Percentiles rank a stretch among this genome's conserved stretches.
Conservation (phyloP, 2,888 invertebrate species). For the Melipona bicolor region DNA sequence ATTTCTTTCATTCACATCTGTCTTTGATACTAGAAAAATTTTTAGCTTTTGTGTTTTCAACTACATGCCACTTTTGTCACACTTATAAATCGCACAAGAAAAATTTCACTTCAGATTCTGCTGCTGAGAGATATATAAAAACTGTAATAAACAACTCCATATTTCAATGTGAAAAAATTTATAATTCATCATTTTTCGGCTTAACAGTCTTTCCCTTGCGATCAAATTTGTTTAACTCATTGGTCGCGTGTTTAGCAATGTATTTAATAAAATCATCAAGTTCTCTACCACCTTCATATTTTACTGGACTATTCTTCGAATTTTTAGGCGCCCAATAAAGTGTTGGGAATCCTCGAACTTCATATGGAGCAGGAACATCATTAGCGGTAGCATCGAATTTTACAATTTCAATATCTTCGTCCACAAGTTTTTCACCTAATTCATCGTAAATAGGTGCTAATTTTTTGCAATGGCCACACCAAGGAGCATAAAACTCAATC, state of each 20-base stretch:
- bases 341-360: conserved; percentile 99
- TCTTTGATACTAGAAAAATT: conserved; percentile 39
- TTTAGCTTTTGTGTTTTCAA: conserved; percentile 28
- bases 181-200: conserved; percentile 86
- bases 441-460: conserved; percentile 97
- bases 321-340: conserved; percentile 97
- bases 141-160: conserved; percentile 46
- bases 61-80: conserved; percentile 26
- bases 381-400: conserved; percentile 99
- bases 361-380: conserved; percentile 96
- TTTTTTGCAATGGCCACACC: conserved; percentile 99
- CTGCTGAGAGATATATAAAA: conserved; percentile 44
- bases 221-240: conserved; percentile 94
- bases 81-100: conserved; percentile 29
- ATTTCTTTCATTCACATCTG: conserved; percentile 21
- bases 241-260: conserved; percentile 95
- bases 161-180: conserved; percentile 75
- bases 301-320: conserved; percentile 90
- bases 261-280: conserved; percentile 97
- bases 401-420: conserved; percentile 95
- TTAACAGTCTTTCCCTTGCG: conserved; percentile 91
- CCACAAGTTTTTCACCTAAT: conserved; percentile 93
- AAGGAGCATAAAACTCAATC: conserved; percentile 99
- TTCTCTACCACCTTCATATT: conserved; percentile 97
- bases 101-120: conserved; percentile 33